phyloP scores from a whole-genome alignment of 2,797 vertebrate genomes.

The Arrhamphus sclerolepis region DNA sequence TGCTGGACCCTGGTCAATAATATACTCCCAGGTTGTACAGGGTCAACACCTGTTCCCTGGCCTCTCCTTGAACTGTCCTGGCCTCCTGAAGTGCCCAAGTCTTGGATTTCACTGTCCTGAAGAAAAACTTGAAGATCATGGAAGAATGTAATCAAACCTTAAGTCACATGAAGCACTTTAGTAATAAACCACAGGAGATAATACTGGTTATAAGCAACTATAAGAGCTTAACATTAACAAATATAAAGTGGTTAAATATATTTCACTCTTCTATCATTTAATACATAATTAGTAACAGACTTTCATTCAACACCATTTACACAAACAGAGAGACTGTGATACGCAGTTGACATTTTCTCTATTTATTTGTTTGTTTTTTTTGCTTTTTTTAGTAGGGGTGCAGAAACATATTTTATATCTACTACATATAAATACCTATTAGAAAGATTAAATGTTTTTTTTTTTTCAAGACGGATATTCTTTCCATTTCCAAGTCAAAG shows the following conservation, averaged over 20 bases:
- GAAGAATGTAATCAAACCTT: conserved; percentile 49
- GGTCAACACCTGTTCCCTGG: conserved; percentile 84
- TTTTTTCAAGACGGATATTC: conserved; percentile 40
- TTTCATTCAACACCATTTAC: conserved; percentile 23
- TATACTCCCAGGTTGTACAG: conserved; percentile 74
- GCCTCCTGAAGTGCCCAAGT: conserved; percentile 56
- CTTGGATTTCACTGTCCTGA: conserved; percentile 69
- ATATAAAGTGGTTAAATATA: conserved; percentile 25
- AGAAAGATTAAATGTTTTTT: conserved; percentile 20
- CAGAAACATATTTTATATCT: conserved; percentile 31
- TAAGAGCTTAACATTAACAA: conserved; percentile 30
- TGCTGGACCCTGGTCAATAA: conserved; percentile 81
- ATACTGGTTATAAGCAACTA: conserved; percentile 36
- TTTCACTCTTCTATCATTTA: conserved; percentile 26
- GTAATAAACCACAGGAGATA: conserved; percentile 50
- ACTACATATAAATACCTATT: conserved; percentile 3
- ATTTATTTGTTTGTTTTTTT: too few relatives aligned
- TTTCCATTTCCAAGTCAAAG: conserved; percentile 27
- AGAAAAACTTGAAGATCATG: conserved; percentile 33
- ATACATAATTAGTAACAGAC: conserved; percentile 30
- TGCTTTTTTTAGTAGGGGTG: conserved; percentile 36
- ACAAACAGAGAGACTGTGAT: too few relatives aligned
- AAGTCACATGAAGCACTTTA: conserved; percentile 21
- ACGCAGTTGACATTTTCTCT: too few relatives aligned
- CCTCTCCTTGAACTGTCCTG: conserved; percentile 81